A percentile compares a stretch with the other conserved stretches of the same genome.
Evolutionary conservation across 2,888 invertebrate genomes (phyloP).

Genomic region (Metallyticus violacea): DNA sequence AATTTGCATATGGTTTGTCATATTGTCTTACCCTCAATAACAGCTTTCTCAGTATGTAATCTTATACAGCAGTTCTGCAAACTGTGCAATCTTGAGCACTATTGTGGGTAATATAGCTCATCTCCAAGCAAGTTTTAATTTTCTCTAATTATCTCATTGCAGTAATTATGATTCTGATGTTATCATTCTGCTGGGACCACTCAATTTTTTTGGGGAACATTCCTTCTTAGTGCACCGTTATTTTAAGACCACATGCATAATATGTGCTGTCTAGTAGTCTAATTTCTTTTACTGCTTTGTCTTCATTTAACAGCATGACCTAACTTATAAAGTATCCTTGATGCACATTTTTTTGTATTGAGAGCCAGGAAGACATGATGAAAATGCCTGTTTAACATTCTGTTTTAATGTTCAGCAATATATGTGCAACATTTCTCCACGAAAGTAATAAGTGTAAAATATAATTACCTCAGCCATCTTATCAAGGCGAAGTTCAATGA

Average conservation of each 20-base stretch:
- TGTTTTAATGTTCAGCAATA: no score
- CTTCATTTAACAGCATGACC: background rate
- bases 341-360: background rate
- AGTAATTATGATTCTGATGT: background rate
- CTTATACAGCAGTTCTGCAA: background rate
- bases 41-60: background rate
- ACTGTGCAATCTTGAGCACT: background rate
- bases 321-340: background rate
- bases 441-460: background rate
- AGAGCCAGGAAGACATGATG: no score
- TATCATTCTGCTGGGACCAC: background rate
- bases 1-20: background rate
- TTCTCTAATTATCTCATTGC: background rate
- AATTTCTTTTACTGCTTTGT: background rate
- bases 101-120: background rate
- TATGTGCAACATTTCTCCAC: no score
- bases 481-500: conserved; percentile 44
- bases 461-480: conserved; percentile 37
- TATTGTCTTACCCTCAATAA: background rate
- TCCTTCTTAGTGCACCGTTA: background rate
- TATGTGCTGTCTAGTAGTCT: background rate
- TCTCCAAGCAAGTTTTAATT: background rate
- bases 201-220: background rate
- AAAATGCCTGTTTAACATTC: no score
- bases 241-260: background rate